A percentile compares a stretch with the other conserved stretches of the same genome.
phyloP scores from a whole-genome alignment of 1,140 invertebrate species.

The Frieseomelitta varia region DNA sequence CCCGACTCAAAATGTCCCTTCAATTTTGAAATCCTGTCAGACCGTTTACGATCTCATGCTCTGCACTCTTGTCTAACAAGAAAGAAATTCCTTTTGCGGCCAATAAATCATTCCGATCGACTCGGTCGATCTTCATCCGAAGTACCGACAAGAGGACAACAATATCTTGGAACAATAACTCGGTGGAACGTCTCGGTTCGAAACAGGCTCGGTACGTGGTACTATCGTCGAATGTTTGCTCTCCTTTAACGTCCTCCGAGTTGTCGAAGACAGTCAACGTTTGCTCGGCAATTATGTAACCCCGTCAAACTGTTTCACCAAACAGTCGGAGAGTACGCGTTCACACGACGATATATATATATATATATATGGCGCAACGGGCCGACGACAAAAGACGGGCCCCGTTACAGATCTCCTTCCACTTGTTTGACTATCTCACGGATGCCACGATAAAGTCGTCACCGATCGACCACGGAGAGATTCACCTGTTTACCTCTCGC shows the following conservation, averaged over 20 bases:
- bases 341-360: slow-evolving; percentile 67
- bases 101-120: slow-evolving; percentile 50
- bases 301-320: slow-evolving; percentile 78
- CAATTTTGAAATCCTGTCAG: no score
- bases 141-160: slow-evolving; percentile 32
- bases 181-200: background rate
- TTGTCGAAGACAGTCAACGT: slow-evolving; percentile 76
- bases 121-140: slow-evolving; percentile 55
- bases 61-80: background rate
- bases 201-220: slow-evolving; percentile 9
- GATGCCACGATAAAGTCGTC: slow-evolving; percentile 69
- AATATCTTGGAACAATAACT: slow-evolving; percentile 48
- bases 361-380: slow-evolving; percentile 35
- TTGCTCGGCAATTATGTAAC: slow-evolving; percentile 77
- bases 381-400: slow-evolving; percentile 64
- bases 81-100: background rate
- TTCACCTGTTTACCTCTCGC: slow-evolving; percentile 31
- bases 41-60: no score
- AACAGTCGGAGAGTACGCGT: slow-evolving; percentile 69
- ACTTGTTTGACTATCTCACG: slow-evolving; percentile 78
- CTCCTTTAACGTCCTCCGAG: slow-evolving; percentile 59
- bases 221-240: slow-evolving; percentile 53
- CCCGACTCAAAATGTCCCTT: no score
- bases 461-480: slow-evolving; percentile 34
- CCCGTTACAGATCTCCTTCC: slow-evolving; percentile 75